Evolutionary conservation across 2,113 vertebrate species (phyloP).

Genomic region (Bos indicus): DNA sequence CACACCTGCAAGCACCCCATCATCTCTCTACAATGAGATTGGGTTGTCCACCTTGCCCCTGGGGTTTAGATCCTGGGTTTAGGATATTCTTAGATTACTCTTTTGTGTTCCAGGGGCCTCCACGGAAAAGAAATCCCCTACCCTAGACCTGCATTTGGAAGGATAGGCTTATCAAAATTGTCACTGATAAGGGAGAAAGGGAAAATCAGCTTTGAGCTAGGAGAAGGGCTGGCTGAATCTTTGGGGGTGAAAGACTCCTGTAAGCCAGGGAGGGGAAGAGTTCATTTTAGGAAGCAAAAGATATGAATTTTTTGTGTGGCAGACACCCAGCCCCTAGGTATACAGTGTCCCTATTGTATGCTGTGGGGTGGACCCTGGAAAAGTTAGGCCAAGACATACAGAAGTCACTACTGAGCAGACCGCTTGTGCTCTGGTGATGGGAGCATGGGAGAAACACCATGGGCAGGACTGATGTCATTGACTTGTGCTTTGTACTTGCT

Average conservation of each 20-base stretch:
- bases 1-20: background rate
- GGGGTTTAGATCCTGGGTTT: background rate
- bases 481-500: background rate
- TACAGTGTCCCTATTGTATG: background rate
- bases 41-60: background rate
- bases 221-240: background rate
- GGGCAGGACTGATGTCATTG: too few relatives aligned
- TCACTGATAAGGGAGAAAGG: background rate
- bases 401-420: background rate
- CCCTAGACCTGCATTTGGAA: background rate
- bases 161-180: background rate
- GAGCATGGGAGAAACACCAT: background rate
- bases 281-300: background rate
- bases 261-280: background rate
- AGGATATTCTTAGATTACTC: background rate
- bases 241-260: background rate
- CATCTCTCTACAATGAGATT: background rate
- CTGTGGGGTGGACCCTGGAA: accelerated
- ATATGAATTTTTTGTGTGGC: background rate
- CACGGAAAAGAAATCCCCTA: background rate
- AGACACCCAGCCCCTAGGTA: background rate
- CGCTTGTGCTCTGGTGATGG: background rate
- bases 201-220: background rate
- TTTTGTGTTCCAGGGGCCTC: background rate
- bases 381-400: background rate